Evolutionary conservation across 2,888 invertebrate genomes (phyloP), one percentile per base, ranked within the genome.

Genomic region (Spisula subtruncata): DNA sequence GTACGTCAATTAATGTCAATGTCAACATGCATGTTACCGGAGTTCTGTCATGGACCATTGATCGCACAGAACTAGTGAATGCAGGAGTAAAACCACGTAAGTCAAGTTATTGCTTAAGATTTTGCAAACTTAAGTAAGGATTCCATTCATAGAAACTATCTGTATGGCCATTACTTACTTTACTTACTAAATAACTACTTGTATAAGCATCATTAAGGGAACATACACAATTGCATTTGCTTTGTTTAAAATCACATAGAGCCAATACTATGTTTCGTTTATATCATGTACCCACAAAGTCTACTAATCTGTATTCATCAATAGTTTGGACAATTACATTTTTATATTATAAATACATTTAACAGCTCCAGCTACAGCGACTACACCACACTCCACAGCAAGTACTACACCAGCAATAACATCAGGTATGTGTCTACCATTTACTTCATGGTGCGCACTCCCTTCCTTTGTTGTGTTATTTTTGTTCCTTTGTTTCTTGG

Each of bases 41-140:
- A 29, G 82, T 94, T 16, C 87, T 90, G 25, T 86, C 92, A 18
- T 92, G 92, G 89, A 87, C 92, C 48, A 83, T 93, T n/a, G 93
- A 92, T 79, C 88, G 94, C 60, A 92, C 90, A 18, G 92, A 92
- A 51, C 88, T 93, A 4, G 91, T 93, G 1, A 90, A 92, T 54
- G 92, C 90, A 29, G 89, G 90, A 46, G 83, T 92, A 14, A 86
- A 86, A 51, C 51, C 51, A 66, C 83, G 92, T 92, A 51, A 85
- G 89, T 85, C 35, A 20, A 46, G 14, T n/a, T 4, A 12, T 48
- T 25, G 35, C 16, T 79, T 79, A 10, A 32, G 6, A n/a, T 41
- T 41, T 41, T 41, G 8, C 41, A 41, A 5, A 41, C 2, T 41
- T 41, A 5, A 41, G 41, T 41, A 41, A 41, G 41, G 41, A 41